Evolutionary conservation across 2,888 invertebrate species (phyloP).

Genomic region (Leptothorax acervorum): DNA sequence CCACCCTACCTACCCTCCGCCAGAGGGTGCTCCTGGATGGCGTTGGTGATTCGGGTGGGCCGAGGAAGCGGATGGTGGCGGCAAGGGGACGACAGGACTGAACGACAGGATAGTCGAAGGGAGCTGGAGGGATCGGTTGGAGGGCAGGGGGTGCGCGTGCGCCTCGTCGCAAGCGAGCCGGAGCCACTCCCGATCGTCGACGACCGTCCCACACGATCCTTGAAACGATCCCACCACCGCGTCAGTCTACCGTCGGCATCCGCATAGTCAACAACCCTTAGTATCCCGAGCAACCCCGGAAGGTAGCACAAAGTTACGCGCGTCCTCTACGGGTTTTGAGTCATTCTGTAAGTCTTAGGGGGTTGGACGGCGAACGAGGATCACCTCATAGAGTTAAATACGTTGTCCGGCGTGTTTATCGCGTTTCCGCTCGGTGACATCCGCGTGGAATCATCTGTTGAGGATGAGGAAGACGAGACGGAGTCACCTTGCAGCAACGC

Average conservation of each 20-base stretch:
- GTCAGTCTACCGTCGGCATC: conserved; percentile 84
- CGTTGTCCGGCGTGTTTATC: not conserved
- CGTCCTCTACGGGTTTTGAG: conserved; percentile 44
- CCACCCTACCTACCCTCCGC: conserved; percentile 70
- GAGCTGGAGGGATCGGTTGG: conserved; percentile 50
- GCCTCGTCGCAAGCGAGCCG: conserved; percentile 59
- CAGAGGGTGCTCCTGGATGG: conserved; percentile 70
- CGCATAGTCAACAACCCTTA: conserved; percentile 81
- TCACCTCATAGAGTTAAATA: not conserved
- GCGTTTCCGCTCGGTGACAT: conserved; percentile 45
- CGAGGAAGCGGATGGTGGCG: conserved; percentile 39
- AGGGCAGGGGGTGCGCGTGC: conserved; percentile 71
- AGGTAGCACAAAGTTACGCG: conserved; percentile 64
- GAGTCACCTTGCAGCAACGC: conserved; percentile 45
- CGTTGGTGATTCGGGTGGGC: conserved; percentile 66
- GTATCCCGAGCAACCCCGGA: conserved; percentile 67
- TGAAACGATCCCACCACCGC: conserved; percentile 77
- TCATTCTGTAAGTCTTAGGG: conserved; percentile 28
- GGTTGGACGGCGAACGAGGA: not conserved
- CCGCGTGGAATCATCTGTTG: conserved; percentile 46
- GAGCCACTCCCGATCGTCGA: conserved; percentile 78
- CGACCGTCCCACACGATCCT: conserved; percentile 77
- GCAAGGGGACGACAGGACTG: conserved; percentile 54
- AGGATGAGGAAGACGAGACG: conserved; percentile 29
- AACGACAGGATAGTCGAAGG: conserved; percentile 57